phyloP scores from a whole-genome alignment of 2,888 invertebrate species.

The Meganola albula region DNA sequence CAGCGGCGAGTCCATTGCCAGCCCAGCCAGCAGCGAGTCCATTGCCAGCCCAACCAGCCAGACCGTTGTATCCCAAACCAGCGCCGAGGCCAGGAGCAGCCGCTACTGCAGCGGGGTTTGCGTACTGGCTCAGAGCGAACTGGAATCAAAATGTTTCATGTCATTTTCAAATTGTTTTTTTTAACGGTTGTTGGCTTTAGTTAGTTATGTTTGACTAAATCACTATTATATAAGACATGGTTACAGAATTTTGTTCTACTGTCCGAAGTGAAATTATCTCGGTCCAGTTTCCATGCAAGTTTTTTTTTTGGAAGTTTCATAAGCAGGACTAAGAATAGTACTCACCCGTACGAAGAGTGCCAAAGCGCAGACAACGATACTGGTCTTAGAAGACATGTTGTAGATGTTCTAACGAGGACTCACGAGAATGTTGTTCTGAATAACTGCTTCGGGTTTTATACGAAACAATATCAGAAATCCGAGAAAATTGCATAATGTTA shows the following conservation, averaged over 20 bases:
- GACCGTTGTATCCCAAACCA: neutral
- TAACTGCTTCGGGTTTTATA: constrained; percentile 5
- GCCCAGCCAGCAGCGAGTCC: constrained; percentile 6
- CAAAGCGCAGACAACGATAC: constrained; percentile 12
- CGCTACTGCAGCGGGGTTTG: neutral
- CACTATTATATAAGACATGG: too few species aligned
- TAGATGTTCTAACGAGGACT: constrained; percentile 4
- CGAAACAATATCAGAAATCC: constrained; percentile 10
- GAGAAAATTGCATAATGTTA: neutral
- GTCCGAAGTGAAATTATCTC: too few species aligned
- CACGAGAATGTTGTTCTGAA: constrained; percentile 11
- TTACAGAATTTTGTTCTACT: too few species aligned
- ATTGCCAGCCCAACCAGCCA: neutral
- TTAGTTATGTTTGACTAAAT: too few species aligned
- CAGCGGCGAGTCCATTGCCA: constrained; percentile 6
- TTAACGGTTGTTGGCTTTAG: too few species aligned
- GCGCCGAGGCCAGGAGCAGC: neutral
- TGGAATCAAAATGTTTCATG: too few species aligned
- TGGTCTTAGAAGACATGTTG: constrained; percentile 14
- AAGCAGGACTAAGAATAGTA: too few species aligned
- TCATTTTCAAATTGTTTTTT: too few species aligned
- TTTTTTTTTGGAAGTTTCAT: too few species aligned
- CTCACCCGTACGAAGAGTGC: constrained; percentile 14
- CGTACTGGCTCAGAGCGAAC: neutral
- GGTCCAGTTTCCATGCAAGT: too few species aligned